Conservation (phyloP, 2,113 vertebrate genomes). For the Gopherus flavomarginatus region DNA sequence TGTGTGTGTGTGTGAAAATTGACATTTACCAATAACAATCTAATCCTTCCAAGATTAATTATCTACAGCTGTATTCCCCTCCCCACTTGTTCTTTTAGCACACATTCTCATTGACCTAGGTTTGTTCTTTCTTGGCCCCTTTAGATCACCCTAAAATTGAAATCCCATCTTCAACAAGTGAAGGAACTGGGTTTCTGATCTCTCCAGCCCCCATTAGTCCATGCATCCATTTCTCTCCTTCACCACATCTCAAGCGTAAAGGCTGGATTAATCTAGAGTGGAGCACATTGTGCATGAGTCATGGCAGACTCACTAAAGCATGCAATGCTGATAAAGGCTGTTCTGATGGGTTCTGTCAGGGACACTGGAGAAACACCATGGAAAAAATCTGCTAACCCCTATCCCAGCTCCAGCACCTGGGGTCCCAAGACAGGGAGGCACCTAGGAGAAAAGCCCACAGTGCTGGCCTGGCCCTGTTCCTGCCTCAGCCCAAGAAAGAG, state of each 20-base stretch:
- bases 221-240: neutral
- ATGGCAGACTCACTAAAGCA: slow-evolving; percentile 86
- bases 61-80: no score
- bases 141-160: neutral
- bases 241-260: slow-evolving; percentile 73
- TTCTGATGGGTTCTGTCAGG: slow-evolving; percentile 67
- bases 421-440: neutral
- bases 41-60: no score
- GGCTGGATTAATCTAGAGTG: slow-evolving; percentile 83
- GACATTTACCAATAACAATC: neutral
- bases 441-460: neutral
- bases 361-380: slow-evolving; percentile 43
- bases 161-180: neutral
- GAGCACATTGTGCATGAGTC: slow-evolving; percentile 84
- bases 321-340: slow-evolving; percentile 80
- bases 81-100: slow-evolving; percentile 6
- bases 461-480: neutral
- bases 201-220: rapidly evolving
- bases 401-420: slow-evolving; percentile 12
- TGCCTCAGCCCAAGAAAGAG: neutral
- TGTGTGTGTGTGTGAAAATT: neutral
- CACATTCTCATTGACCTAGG: slow-evolving; percentile 50
- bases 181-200: neutral
- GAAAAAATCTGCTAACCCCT: slow-evolving; percentile 31
- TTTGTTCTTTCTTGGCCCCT: neutral